phyloP scores from a whole-genome alignment of 2,888 invertebrate species.

The Prosopocoilus inquinatus region DNA sequence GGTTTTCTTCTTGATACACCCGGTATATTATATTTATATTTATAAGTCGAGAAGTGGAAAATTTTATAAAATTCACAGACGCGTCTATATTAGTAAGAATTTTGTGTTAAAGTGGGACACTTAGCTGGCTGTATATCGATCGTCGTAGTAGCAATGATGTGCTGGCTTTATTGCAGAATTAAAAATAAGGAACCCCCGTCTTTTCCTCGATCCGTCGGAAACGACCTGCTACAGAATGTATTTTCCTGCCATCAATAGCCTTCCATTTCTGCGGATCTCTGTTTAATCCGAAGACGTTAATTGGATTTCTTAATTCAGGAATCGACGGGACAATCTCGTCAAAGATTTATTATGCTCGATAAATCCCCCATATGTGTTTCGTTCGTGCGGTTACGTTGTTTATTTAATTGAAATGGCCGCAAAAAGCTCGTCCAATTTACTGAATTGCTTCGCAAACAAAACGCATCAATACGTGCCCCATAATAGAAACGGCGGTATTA shows the following conservation, averaged over 20 bases:
- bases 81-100: too few relatives aligned
- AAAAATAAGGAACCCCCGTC: conserved; percentile 18
- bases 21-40: too few relatives aligned
- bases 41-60: too few relatives aligned
- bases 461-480: neutral
- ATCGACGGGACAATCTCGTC: neutral
- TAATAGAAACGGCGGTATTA: too few relatives aligned
- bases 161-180: conserved; percentile 23
- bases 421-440: neutral
- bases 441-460: neutral
- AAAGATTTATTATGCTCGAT: neutral
- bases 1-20: too few relatives aligned
- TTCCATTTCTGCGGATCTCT: too few relatives aligned
- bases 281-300: neutral
- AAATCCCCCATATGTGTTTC: neutral
- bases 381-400: neutral
- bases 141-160: conserved; percentile 6
- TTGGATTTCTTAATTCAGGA: neutral
- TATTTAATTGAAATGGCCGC: neutral
- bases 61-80: too few relatives aligned
- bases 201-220: conserved; percentile 13
- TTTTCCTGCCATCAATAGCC: too few relatives aligned
- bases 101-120: too few relatives aligned
- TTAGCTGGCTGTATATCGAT: too few relatives aligned
- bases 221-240: too few relatives aligned